Percentiles rank a stretch among this genome's conserved stretches.
Evolutionary conservation across 2,113 vertebrate genomes (phyloP).

Genomic region (Halichoerus grypus): DNA sequence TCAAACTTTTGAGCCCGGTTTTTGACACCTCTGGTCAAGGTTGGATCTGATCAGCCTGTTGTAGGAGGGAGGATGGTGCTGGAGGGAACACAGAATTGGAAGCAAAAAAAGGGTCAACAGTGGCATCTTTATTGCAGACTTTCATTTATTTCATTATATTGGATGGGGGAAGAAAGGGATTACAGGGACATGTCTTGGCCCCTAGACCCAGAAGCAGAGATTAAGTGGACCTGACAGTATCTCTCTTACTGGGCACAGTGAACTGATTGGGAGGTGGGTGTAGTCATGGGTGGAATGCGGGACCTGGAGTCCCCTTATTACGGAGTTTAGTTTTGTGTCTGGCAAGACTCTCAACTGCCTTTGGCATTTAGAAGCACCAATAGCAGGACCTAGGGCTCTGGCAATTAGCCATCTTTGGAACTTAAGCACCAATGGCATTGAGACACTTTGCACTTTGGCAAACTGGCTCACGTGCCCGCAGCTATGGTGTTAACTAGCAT

Average conservation of each 20-base stretch:
- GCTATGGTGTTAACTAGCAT: background rate
- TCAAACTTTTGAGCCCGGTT: background rate
- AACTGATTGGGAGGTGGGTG: fast-evolving
- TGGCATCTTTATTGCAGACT: background rate
- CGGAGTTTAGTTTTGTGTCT: background rate
- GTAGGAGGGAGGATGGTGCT: background rate
- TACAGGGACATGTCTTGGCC: background rate
- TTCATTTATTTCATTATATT: background rate
- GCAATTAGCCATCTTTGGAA: background rate
- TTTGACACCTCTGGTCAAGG: background rate
- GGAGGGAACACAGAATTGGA: background rate
- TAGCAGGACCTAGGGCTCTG: background rate
- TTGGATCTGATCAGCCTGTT: background rate
- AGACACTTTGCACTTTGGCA: background rate
- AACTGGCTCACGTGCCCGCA: background rate
- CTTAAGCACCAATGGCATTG: background rate
- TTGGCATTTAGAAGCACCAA: background rate
- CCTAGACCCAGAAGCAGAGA: background rate
- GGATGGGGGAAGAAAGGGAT: background rate
- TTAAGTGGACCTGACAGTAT: no score
- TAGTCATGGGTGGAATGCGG: no score
- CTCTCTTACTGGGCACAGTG: background rate
- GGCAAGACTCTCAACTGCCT: background rate
- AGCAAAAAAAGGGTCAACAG: background rate
- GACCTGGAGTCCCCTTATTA: background rate